Base-by-base conservation (phyloP, 2,113 vertebrate species). In the Trachemys scripta region DNA sequence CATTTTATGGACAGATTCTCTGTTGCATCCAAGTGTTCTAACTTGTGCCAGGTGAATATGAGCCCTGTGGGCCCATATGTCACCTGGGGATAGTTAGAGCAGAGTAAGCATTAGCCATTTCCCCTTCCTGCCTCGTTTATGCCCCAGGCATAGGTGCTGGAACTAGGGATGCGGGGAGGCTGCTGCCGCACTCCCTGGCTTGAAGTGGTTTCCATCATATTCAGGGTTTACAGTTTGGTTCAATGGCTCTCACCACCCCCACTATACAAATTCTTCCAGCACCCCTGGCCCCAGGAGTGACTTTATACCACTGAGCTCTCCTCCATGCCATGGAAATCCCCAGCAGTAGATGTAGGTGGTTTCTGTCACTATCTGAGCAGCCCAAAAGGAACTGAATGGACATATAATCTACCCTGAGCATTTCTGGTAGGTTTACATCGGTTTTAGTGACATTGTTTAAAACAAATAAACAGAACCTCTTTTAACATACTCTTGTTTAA, bases 261-360 rank as follows among this genome's bases (percentile, higher is more conserved):
- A 57, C 24, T 57, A 22, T 57, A 57, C 56, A 57, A 57, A 57
- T 57, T 27, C 24, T 57, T 57, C 25, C 56, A 57, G 56, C 56
- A 10, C 56, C 56, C 9, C 25, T 25, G 24, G 62, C 6, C 31
- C 62, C 29, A 65, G 65, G 65, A n/a, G 35, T 69, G 4, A 31
- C 56, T 45, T 80, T 24, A 76, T 42, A 11, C 9, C 53, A 75
- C 19, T 31, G 31, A 49, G n/a, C 69, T 4, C 1, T 11, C 3
- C 24, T 7, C 14, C 4, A 80, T 89, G 7, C 75, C 85, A 14
- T 54, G 59, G 86, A 20, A 75, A 6, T 65, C 22, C 8, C 2
- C 1, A 1, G 1, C 78, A 65, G 31, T 5, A 76, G 76, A 80
- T 0, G 1, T 12, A 24, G 4, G 1, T 80, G 19, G 84, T 20